Percentiles rank a stretch among this genome's conserved stretches.
These are phyloP conservation scores for Rhinogobio ventralis DNA, from an alignment of 2,797 vertebrate species.

Conservation along the genomic window DNA sequence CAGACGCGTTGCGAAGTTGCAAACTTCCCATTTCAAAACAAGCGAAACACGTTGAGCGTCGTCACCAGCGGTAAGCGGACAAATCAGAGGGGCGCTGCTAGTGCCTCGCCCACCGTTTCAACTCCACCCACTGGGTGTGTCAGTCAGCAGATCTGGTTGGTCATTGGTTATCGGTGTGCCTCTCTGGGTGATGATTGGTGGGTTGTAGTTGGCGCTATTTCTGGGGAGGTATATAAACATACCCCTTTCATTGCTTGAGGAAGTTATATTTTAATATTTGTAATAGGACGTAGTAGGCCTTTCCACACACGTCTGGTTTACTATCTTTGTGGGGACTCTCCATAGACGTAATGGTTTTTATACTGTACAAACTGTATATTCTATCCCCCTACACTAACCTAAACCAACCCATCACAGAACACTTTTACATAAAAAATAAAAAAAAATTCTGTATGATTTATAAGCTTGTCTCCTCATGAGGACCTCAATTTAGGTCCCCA, in stretches of 20 bases:
- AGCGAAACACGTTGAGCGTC: slow-evolving; percentile 78
- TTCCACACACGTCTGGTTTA: too few relatives aligned
- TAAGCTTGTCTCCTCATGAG: too few relatives aligned
- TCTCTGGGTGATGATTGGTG: slow-evolving; percentile 73
- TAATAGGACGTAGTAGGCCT: too few relatives aligned
- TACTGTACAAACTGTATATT: too few relatives aligned
- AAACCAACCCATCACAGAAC: too few relatives aligned
- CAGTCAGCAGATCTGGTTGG: slow-evolving; percentile 72
- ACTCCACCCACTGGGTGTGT: slow-evolving; percentile 76
- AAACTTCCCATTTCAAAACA: slow-evolving; percentile 93
- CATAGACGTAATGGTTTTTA: too few relatives aligned
- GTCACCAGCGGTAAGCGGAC: slow-evolving; percentile 79
- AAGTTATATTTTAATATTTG: neutral
- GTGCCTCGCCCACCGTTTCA: slow-evolving; percentile 74
- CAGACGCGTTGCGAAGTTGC: slow-evolving; percentile 81
- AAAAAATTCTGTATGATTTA: too few relatives aligned
- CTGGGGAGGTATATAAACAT: slow-evolving; percentile 88
- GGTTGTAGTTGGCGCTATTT: slow-evolving; percentile 83
- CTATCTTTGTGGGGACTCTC: too few relatives aligned
- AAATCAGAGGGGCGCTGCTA: slow-evolving; percentile 72
- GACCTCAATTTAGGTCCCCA: too few relatives aligned
- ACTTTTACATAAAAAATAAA: too few relatives aligned
- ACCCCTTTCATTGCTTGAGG: neutral
- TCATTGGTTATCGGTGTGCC: slow-evolving; percentile 61
- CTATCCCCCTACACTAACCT: too few relatives aligned